Conservation (phyloP, 2,888 invertebrate genomes). For the Sepioteuthis lessoniana region DNA sequence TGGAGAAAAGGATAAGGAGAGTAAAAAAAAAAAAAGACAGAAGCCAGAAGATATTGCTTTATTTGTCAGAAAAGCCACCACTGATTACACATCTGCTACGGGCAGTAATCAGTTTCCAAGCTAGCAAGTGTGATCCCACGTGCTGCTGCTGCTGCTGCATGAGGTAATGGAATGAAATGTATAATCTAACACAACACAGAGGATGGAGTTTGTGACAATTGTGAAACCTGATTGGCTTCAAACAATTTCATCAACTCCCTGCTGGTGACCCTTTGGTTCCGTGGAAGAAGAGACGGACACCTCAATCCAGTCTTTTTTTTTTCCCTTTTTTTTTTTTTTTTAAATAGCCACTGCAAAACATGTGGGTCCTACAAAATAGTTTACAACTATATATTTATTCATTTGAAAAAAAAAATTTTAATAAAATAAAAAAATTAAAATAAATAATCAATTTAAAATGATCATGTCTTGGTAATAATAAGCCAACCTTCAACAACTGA, state of each 20-base stretch:
- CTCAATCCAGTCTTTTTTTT: no score
- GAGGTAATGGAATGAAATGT: slow-evolving; percentile 1
- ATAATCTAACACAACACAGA: not conserved
- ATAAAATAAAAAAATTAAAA: no score
- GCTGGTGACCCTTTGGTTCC: not conserved
- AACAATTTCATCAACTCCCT: not conserved
- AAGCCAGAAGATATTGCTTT: slow-evolving; percentile 20
- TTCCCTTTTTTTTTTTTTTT: no score
- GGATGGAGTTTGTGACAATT: slow-evolving; percentile 33
- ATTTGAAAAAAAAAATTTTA: no score
- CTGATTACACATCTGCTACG: not conserved
- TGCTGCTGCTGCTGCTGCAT: not conserved
- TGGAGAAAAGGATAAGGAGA: no score
- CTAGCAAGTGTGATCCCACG: slow-evolving; percentile 8
- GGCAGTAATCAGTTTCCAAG: not conserved
- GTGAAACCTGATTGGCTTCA: not conserved
- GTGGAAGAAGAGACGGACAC: no score
- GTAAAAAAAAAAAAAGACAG: not conserved
- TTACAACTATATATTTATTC: no score
- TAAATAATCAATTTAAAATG: no score
- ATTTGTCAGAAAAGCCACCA: slow-evolving; percentile 2
- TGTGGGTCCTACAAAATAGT: no score
- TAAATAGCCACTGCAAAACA: no score
- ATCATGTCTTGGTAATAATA: no score
- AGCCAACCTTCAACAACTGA: no score